A percentile compares a stretch with the other conserved stretches of the same genome.
phyloP scores from a whole-genome alignment of 1,140 invertebrate genomes.

The Drosophila mayri region DNA sequence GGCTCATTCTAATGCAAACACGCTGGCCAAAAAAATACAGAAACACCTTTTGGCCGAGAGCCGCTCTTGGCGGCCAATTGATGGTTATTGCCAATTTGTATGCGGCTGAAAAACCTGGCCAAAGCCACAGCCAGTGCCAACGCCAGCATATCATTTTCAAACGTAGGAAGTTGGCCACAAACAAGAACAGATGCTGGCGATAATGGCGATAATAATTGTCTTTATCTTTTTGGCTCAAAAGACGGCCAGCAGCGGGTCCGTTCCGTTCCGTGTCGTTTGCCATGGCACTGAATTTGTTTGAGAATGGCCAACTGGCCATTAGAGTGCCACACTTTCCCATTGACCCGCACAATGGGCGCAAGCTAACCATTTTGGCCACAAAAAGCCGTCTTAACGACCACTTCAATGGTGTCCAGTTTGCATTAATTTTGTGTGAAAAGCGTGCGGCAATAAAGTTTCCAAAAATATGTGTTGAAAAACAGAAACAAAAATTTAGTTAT shows the following conservation, averaged over 20 bases:
- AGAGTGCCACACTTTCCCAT: constrained; percentile 65
- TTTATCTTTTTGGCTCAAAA: constrained; percentile 76
- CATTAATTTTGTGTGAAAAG: constrained; percentile 67
- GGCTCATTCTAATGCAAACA: constrained; percentile 82
- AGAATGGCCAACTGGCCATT: constrained; percentile 38
- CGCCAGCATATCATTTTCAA: constrained; percentile 68
- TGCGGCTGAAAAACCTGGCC: constrained; percentile 38
- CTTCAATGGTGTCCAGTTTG: constrained; percentile 66
- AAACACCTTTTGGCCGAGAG: constrained; percentile 52
- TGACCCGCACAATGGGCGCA: constrained; percentile 68
- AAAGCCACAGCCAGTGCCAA: background rate
- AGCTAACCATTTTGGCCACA: constrained; percentile 62
- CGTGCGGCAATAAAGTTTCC: constrained; percentile 63
- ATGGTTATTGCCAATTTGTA: constrained; percentile 83
- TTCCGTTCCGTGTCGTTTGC: constrained; percentile 39
- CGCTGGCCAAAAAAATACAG: constrained; percentile 19
- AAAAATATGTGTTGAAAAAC: constrained; percentile 79
- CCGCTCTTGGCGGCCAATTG: constrained; percentile 67
- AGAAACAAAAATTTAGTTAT: constrained; percentile 63
- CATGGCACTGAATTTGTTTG: constrained; percentile 39
- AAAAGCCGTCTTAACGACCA: constrained; percentile 45
- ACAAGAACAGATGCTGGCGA: constrained; percentile 76
- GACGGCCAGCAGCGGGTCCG: constrained; percentile 47
- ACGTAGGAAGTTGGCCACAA: constrained; percentile 59
- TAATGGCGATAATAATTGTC: constrained; percentile 84